Conservation (phyloP, 2,113 vertebrate species). For the Pitta sordida region DNA sequence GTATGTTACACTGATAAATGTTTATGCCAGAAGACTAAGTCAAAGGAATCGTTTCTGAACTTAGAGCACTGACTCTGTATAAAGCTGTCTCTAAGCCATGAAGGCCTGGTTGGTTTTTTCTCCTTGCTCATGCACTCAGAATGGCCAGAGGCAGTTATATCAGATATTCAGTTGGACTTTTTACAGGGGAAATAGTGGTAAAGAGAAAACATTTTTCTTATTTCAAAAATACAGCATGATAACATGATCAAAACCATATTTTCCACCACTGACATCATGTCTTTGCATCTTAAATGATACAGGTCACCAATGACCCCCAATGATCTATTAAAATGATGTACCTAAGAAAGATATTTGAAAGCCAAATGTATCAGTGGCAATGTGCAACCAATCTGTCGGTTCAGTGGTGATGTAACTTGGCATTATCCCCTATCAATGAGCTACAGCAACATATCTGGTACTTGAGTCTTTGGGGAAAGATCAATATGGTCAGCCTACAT, state of each 20-base stretch:
- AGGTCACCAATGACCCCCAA: not conserved
- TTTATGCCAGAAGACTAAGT: slow-evolving; percentile 43
- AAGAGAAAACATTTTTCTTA: not conserved
- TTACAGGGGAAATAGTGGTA: not conserved
- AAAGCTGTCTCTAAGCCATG: not conserved
- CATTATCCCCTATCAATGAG: slow-evolving; percentile 28
- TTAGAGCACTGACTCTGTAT: not conserved
- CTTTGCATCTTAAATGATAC: slow-evolving; percentile 28
- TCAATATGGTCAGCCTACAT: not conserved
- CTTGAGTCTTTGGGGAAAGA: slow-evolving; percentile 29
- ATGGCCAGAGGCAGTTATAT: not conserved
- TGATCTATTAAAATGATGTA: slow-evolving; percentile 38
- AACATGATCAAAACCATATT: slow-evolving; percentile 16
- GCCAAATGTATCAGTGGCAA: slow-evolving; percentile 14
- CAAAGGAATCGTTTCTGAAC: slow-evolving; percentile 30
- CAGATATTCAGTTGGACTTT: not conserved
- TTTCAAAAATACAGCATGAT: not conserved
- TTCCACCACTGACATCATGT: slow-evolving; percentile 30
- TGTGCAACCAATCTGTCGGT: slow-evolving; percentile 23
- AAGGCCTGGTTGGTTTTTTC: not conserved
- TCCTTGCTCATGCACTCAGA: not conserved
- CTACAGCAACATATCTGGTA: slow-evolving; percentile 7
- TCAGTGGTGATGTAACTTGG: slow-evolving; percentile 38
- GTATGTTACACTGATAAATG: slow-evolving; percentile 40
- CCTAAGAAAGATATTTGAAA: slow-evolving; percentile 46